Base-by-base conservation (phyloP, 2,888 invertebrate genomes). In the Griposia aprilina region DNA sequence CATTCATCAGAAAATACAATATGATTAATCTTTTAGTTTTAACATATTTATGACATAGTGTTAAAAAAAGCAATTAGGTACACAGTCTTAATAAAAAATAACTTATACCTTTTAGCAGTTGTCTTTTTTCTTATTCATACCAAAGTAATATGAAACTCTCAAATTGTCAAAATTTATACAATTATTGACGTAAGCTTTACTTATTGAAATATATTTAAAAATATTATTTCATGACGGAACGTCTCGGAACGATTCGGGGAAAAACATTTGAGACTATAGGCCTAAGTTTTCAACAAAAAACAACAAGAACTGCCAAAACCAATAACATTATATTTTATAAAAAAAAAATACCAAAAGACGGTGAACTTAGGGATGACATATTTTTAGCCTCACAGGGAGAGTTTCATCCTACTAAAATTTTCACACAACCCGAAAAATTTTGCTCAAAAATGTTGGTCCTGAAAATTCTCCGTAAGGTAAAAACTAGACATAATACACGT, bases 401-500 rank as follows among this genome's bases (percentile, higher is more conserved):
- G 10, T 57, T 63, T 50, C 71, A 55, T 3, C 11, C 2, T 11
- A 11, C 45, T 36, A 66, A 69, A 83, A 73, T 73, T 82, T 83
- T 41, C 41, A 59, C 57, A 71, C 62, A 60, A 69, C 41, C 68
- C 60, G 10, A 73, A 75, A 83, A 84, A 74, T 74, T 81, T 67
- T 62, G 48, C 48, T 63, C 17, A 11, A 81, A 80, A 78, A 69
- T 75, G 15, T 78, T 59, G 48, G 15, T n/a, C 13, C 17, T 41
- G 7, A 84, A 76, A 66, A 75, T 82, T 78, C 36, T 13, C 48
- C n/a, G 41, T 59, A 45, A 74, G 50, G 72, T 80, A 73, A 79
- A 82, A 88, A 83, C 79, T 82, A 85, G 57, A 67, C 41, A 63
- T 86, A 67, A 72, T 69, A 78, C 80, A 84, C 78, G 70, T 81